Evolutionary conservation across 2,797 vertebrate genomes (phyloP).

Genomic region (Lophius americanus): DNA sequence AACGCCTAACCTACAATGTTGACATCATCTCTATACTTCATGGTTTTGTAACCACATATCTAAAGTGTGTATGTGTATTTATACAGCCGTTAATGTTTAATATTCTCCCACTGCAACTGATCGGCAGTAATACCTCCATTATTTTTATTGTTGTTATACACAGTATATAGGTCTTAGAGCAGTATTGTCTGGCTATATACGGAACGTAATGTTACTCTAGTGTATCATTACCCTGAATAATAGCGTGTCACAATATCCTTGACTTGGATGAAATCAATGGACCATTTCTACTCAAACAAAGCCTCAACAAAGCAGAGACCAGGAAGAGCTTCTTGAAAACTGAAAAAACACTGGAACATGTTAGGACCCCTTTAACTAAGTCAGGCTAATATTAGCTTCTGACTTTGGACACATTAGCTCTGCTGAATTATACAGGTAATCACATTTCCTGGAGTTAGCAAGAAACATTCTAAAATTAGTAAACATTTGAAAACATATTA

Average conservation of each 20-base stretch:
- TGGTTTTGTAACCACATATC: background rate
- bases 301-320: conserved; percentile 3
- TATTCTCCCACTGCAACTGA: background rate
- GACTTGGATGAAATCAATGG: conserved; percentile 38
- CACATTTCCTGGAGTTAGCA: background rate
- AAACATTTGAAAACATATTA: too few relatives aligned
- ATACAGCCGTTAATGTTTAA: background rate
- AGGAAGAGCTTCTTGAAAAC: conserved; percentile 10
- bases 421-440: background rate
- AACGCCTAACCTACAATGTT: background rate
- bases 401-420: background rate
- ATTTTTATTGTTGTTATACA: conserved; percentile 12
- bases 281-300: conserved; percentile 37
- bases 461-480: too few relatives aligned
- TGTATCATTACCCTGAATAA: conserved; percentile 33
- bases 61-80: background rate
- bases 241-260: conserved; percentile 30
- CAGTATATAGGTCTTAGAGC: conserved; percentile 13
- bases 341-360: background rate
- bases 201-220: conserved; percentile 12
- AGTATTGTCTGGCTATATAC: conserved; percentile 16
- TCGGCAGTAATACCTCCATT: background rate
- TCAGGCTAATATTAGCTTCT: background rate
- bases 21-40: background rate
- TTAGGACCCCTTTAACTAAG: background rate